These are phyloP conservation scores for Notothenia rossii DNA, from an alignment of 2,113 vertebrate genomes.

Conservation along the genomic window DNA sequence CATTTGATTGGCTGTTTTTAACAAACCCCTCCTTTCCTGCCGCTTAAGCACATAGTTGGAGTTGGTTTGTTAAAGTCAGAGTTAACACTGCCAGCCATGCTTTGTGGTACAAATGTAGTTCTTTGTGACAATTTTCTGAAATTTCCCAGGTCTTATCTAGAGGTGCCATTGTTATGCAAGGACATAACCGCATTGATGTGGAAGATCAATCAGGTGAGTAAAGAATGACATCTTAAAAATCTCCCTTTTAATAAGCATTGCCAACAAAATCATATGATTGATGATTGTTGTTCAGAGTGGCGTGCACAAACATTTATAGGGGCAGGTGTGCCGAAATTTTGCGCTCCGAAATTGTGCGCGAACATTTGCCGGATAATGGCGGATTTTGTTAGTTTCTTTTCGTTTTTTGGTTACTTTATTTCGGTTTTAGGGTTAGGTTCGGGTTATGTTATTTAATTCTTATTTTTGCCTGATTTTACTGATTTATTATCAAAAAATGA, in stretches of 20 bases:
- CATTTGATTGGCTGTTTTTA: neutral
- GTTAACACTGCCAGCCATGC: neutral
- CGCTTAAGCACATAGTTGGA: neutral
- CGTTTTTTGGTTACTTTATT: too few relatives aligned
- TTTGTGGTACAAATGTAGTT: neutral
- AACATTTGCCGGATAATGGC: too few relatives aligned
- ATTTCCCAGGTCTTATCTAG: constrained; percentile 81
- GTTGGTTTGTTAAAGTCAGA: neutral
- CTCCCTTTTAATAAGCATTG: neutral
- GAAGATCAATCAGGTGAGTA: constrained; percentile 35
- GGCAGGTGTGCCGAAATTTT: too few relatives aligned
- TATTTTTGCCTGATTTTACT: too few relatives aligned
- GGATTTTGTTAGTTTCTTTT: too few relatives aligned
- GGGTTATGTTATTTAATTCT: too few relatives aligned
- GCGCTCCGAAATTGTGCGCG: too few relatives aligned
- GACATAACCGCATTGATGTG: constrained; percentile 66
- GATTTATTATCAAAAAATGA: too few relatives aligned
- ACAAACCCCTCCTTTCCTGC: neutral
- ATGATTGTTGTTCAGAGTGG: too few relatives aligned
- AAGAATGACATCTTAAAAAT: neutral
- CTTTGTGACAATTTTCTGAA: constrained; percentile 31
- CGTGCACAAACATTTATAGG: too few relatives aligned
- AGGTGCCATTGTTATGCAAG: constrained; percentile 81
- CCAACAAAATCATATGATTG: too few relatives aligned
- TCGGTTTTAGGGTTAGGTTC: too few relatives aligned